Evolutionary conservation across 2,113 vertebrate genomes (phyloP), one percentile per base, ranked within the genome.

Genomic region (Ageneiosus marmoratus): DNA sequence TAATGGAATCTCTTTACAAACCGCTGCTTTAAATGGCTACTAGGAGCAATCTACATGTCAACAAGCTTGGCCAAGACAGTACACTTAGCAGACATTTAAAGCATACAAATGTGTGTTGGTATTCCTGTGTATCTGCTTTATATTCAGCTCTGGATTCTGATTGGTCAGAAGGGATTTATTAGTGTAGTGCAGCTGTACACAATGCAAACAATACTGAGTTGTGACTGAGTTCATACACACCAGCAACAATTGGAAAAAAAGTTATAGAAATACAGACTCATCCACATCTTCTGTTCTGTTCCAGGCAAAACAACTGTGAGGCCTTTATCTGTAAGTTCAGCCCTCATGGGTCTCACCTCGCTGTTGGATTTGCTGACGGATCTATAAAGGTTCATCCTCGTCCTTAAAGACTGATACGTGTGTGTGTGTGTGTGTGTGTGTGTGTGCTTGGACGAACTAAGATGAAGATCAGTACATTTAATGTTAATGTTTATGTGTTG

Each of bases 321-420:
- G 86, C 89, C 63, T 89, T 91, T 82, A 84, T 83, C 29, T 92
- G 91, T 46, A 88, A 88, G 72, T 92, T 92, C 78, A 92, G 88
- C 80, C 83, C 72, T 0, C 90, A 92, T 0, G 92, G 92, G 32
- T 79, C 81, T 5, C 79, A 91, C 27, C 65, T 92, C 29, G 90
- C 90, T 56, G 88, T 74, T 27, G 92, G 92, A 44, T 72, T 91
- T 12, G 76, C 48, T 73, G 82, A 86, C 29, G 91, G 92, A 1
- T 76, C 83, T 44, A 90, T 92, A 55, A 90, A 92, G 91, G 92
- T 92, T 84, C n/a, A 60, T 51, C 5, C 27, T n/a, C 12, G 1
- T n/a, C 32, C 44, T 34, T 10, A 50, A 37, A 37, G 13, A 8
- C 51, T n/a, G 20, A 75, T 75, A 9, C 7, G 9, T 48, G 62